phyloP scores from a whole-genome alignment of 2,797 vertebrate species.

The Buphagus erythrorhynchus region DNA sequence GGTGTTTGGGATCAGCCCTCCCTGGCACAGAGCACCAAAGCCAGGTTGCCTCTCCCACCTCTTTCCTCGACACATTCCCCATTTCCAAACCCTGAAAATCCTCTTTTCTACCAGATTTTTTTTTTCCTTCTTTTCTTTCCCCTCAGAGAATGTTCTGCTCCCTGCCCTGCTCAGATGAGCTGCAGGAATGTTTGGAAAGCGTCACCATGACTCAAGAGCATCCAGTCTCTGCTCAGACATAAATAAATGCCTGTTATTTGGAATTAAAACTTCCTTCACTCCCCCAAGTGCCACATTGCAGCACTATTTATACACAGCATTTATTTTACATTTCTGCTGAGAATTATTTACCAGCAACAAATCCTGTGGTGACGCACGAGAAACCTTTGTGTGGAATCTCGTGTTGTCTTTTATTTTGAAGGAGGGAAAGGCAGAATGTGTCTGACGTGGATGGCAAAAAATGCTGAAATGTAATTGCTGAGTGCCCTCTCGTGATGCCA shows the following conservation, averaged over 20 bases:
- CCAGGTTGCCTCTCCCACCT: neutral
- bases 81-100: neutral
- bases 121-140: too few species aligned
- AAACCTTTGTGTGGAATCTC: neutral
- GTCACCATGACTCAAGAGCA: neutral
- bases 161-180: neutral
- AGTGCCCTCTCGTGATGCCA: constrained; percentile 67
- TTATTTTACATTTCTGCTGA: neutral
- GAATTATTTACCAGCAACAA: neutral
- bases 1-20: neutral
- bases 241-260: neutral
- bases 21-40: rapidly evolving
- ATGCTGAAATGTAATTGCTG: neutral
- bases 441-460: rapidly evolving
- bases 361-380: neutral
- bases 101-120: neutral
- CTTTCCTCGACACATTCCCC: rapidly evolving
- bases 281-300: neutral
- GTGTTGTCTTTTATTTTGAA: neutral
- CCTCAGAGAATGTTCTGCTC: neutral
- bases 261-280: neutral
- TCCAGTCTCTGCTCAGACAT: rapidly evolving
- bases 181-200: neutral
- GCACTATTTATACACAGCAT: neutral
- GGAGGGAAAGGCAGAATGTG: rapidly evolving